These are phyloP conservation scores for Helobdella robusta DNA, from an alignment of 2,888 invertebrate genomes.

Conservation along the genomic window DNA sequence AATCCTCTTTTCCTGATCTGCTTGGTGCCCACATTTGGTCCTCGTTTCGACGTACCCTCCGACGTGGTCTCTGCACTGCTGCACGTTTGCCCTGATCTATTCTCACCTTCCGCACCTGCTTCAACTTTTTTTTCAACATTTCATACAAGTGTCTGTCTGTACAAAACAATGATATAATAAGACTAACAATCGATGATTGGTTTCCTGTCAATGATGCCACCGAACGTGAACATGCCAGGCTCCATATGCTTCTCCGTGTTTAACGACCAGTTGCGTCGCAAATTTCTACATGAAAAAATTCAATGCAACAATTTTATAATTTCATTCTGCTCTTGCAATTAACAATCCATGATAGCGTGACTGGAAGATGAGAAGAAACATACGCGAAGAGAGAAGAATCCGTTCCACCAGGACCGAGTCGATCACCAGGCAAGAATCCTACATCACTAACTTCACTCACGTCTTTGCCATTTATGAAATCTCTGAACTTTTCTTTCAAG, in stretches of 20 bases:
- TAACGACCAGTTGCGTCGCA: slow-evolving; percentile 26
- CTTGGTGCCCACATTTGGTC: not conserved
- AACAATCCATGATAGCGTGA: too few relatives aligned
- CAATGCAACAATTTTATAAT: too few relatives aligned
- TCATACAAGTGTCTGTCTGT: not conserved
- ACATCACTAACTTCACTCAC: slow-evolving; percentile 51
- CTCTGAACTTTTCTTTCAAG: slow-evolving; percentile 20
- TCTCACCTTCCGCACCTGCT: not conserved
- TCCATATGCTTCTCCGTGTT: slow-evolving; percentile 15
- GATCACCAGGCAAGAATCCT: slow-evolving; percentile 64
- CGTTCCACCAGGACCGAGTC: slow-evolving; percentile 63
- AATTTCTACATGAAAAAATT: too few relatives aligned
- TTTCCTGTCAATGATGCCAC: too few relatives aligned
- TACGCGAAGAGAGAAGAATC: slow-evolving; percentile 61
- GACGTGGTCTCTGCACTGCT: too few relatives aligned
- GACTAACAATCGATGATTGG: too few relatives aligned
- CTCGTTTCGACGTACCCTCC: not conserved
- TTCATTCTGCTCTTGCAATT: too few relatives aligned
- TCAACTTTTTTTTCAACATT: slow-evolving; percentile 8
- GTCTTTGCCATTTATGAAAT: slow-evolving; percentile 41
- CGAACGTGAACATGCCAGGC: slow-evolving; percentile 5
- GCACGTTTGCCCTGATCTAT: not conserved
- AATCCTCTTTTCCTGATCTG: slow-evolving; percentile 12
- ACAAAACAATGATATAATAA: not conserved
- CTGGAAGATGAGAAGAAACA: too few relatives aligned